Evolutionary conservation across 2,113 vertebrate species (phyloP), one percentile per base, ranked within the genome.

Genomic region (Cyprinodon brontotheroides): DNA sequence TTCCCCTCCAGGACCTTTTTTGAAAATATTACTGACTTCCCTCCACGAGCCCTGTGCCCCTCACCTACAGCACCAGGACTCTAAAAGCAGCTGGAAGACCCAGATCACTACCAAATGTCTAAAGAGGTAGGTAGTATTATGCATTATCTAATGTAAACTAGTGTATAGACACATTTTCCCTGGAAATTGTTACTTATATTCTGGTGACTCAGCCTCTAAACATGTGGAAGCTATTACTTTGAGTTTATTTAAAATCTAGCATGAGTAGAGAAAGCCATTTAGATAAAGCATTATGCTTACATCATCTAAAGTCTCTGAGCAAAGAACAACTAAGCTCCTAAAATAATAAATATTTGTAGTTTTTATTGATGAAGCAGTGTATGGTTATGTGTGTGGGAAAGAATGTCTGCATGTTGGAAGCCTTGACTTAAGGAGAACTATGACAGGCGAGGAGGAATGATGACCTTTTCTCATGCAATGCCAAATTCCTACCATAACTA

Each of bases 401-500:
- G 65, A 63, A 48, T 50, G 60, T 72, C 65, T 43, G 37, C 66
- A 75, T 82, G 79, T 74, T 70, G 37, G 81, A 68, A 81, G 79
- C 77, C 68, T 79, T 71, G 83, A 87, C 75, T 70, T 39, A 83
- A 75, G 59, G 66, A 76, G 63, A 83, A 63, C 53, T 43, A 47
- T 11, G 40, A 76, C 47, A 77, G 72, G 67, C 75, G 43, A 65
- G 53, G 69, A 82, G 78, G 65, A 90, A 47, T 69, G 70, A 85
- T 88, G 89, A 92, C 89, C 91, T 87, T 79, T 88, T 91, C 87
- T 88, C 89, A 91, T 85, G 88, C 89, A 75, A 82, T 60, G 82
- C 67, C 86, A 85, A 88, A 91, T 91, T 92, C 91, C 88, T 78
- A 74, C 79, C 90, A 92, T 92, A 88, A 68, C 87, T 87, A 68